Evolutionary conservation across 1,140 invertebrate genomes (phyloP).

Genomic region (Philopotamus ludificatus): DNA sequence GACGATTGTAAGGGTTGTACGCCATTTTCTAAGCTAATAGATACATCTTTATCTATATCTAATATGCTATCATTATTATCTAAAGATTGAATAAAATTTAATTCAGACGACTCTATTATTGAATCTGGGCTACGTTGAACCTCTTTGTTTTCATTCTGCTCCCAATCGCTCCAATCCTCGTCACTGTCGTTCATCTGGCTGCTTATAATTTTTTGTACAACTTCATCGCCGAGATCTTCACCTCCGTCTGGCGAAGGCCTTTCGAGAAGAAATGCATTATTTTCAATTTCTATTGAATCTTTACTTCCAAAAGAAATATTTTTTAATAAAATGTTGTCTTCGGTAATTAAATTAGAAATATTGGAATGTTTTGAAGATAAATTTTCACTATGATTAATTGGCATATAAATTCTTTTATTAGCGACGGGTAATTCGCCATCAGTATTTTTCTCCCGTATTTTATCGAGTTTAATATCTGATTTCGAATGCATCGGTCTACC

Average conservation of each 20-base stretch:
- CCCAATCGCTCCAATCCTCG: constrained; percentile 77
- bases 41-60: background rate
- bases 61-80: background rate
- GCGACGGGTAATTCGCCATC: constrained; percentile 3
- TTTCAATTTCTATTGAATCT: constrained; percentile 46
- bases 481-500: constrained; percentile 62
- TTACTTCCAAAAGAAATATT: constrained; percentile 42
- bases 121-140: background rate
- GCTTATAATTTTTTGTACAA: constrained; percentile 43
- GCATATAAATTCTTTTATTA: background rate
- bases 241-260: constrained; percentile 78
- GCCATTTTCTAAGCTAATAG: background rate
- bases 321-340: no score
- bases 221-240: constrained; percentile 64
- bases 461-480: constrained; percentile 15
- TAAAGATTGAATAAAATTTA: no score
- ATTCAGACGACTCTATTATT: no score
- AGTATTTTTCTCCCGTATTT: constrained; percentile 29
- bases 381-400: constrained; percentile 5
- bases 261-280: constrained; percentile 60
- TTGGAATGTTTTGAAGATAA: background rate
- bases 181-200: constrained; percentile 43
- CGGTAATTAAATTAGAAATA: constrained; percentile 20
- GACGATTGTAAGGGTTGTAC: background rate
- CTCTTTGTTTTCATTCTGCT: constrained; percentile 54